These are phyloP conservation scores for Drosophila mulleri DNA, from an alignment of 2,888 invertebrate genomes.

Conservation along the genomic window DNA sequence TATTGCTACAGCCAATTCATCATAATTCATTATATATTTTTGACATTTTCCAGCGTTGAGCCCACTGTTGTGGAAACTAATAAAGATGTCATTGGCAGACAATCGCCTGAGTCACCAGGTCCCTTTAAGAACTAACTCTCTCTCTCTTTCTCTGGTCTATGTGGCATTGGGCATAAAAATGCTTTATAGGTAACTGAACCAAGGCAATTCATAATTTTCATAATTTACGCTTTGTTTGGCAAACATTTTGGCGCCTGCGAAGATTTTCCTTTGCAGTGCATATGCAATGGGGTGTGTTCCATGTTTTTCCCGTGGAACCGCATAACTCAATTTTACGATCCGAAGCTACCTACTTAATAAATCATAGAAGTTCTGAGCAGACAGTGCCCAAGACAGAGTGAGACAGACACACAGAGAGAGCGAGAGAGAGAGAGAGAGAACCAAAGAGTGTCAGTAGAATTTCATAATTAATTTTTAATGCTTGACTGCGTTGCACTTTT, in stretches of 20 bases:
- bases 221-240: conserved; percentile 79
- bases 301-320: conserved; percentile 57
- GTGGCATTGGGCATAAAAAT: conserved; percentile 62
- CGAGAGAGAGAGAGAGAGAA: neutral
- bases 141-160: conserved; percentile 12
- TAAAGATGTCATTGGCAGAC: conserved; percentile 76
- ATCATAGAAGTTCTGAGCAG: conserved; percentile 60
- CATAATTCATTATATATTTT: conserved; percentile 75
- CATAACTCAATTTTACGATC: conserved; percentile 76
- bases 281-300: conserved; percentile 59
- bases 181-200: conserved; percentile 57
- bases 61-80: conserved; percentile 76
- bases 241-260: conserved; percentile 74
- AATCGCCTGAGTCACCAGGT: conserved; percentile 44
- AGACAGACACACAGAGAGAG: neutral
- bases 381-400: neutral
- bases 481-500: conserved; percentile 67
- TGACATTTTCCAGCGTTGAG: conserved; percentile 63
- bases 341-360: conserved; percentile 64
- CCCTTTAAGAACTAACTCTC: conserved; percentile 33
- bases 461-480: conserved; percentile 79
- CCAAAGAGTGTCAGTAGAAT: conserved; percentile 11
- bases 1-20: conserved; percentile 58
- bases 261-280: conserved; percentile 56
- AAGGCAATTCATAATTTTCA: conserved; percentile 78